Conservation (phyloP, 2,888 invertebrate species). For the Acholoe squamosa region DNA sequence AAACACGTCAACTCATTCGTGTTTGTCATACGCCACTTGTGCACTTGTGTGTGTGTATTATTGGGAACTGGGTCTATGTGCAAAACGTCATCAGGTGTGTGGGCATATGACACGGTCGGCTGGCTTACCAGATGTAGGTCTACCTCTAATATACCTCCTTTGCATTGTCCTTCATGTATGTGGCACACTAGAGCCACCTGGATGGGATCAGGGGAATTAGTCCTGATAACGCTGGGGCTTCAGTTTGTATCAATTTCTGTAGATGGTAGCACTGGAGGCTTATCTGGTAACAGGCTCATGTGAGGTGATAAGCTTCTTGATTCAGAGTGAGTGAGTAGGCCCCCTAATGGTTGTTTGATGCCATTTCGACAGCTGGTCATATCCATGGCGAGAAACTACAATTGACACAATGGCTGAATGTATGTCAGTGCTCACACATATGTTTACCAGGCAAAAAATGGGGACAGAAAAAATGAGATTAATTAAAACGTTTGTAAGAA, state of each 20-base stretch:
- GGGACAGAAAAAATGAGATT: too few species aligned
- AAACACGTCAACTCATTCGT: constrained; percentile 33
- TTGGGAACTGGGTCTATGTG: constrained; percentile 2
- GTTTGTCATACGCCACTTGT: constrained; percentile 7
- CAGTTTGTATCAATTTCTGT: neutral
- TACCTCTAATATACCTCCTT: too few species aligned
- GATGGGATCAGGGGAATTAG: neutral
- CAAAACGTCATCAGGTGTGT: constrained; percentile 1
- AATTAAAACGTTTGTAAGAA: too few species aligned
- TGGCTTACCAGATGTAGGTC: neutral
- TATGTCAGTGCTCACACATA: too few species aligned
- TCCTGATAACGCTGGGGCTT: too few species aligned
- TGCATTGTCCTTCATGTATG: too few species aligned
- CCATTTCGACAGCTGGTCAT: too few species aligned
- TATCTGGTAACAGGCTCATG: too few species aligned
- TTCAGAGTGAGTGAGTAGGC: neutral
- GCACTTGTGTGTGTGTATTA: neutral
- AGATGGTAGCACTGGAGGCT: neutral
- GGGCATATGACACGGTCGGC: neutral
- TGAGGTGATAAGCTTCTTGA: neutral
- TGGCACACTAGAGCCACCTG: constrained; percentile 17
- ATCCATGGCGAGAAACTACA: too few species aligned
- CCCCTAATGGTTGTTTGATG: too few species aligned
- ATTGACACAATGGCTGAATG: too few species aligned
- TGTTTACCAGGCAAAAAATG: too few species aligned